Percentiles rank a stretch among this genome's conserved stretches.
phyloP scores from a whole-genome alignment of 2,113 vertebrate genomes.

The Peromyscus leucopus region DNA sequence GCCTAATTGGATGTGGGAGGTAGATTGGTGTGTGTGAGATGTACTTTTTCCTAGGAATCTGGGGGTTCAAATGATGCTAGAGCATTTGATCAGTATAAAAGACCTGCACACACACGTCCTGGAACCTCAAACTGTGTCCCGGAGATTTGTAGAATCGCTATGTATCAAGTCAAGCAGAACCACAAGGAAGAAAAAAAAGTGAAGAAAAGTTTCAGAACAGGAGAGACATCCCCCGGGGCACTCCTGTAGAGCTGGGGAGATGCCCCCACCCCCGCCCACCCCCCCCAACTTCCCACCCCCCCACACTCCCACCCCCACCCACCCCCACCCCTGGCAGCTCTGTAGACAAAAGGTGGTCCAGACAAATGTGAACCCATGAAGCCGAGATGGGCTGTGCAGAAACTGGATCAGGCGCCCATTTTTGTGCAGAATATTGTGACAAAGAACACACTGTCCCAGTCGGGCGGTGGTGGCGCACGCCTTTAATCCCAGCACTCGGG shows the following conservation, averaged over 20 bases:
- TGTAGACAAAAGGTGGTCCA: background rate
- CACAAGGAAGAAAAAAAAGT: background rate
- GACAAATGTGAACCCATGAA: background rate
- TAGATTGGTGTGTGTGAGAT: background rate
- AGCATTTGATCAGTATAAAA: background rate
- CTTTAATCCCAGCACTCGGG: too few species aligned
- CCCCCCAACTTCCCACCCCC: too few species aligned
- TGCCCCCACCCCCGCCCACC: too few species aligned
- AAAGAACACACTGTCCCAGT: background rate
- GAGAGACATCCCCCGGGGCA: background rate
- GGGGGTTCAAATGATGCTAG: background rate
- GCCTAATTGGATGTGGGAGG: background rate
- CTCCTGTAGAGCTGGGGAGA: background rate
- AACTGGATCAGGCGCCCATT: background rate
- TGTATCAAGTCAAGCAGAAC: background rate
- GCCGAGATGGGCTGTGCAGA: fast-evolving
- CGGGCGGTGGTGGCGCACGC: too few species aligned
- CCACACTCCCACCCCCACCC: too few species aligned
- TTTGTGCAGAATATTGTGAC: background rate
- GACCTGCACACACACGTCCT: background rate
- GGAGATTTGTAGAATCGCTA: background rate
- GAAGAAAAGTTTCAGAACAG: background rate
- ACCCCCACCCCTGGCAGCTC: too few species aligned
- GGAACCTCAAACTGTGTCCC: background rate
- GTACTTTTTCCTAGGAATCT: background rate